These are phyloP conservation scores for Rhegmatorhina hoffmannsi DNA, from an alignment of 2,113 vertebrate genomes.

Conservation along the genomic window DNA sequence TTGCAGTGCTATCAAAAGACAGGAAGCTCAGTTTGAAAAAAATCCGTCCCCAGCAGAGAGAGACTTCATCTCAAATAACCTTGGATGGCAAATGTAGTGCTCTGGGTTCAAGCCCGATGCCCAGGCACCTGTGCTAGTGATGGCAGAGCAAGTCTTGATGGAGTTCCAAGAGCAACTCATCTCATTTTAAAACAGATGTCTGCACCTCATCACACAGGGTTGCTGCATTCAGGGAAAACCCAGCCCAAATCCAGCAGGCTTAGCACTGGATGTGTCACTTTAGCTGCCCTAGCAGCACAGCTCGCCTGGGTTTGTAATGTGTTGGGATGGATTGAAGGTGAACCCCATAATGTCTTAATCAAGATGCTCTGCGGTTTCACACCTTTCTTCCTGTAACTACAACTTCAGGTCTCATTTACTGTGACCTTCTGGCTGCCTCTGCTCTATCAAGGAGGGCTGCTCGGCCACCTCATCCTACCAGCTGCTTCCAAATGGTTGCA, in stretches of 20 bases:
- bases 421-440: not conserved
- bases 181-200: not conserved
- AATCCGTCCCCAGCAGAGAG: not conserved
- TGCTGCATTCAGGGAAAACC: not conserved
- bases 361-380: not conserved
- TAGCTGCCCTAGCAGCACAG: not conserved
- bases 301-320: not conserved
- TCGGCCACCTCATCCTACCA: not conserved
- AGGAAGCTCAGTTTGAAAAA: not conserved
- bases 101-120: fast-evolving
- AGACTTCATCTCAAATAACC: not conserved
- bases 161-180: not conserved
- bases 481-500: not conserved
- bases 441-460: not conserved
- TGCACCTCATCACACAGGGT: fast-evolving
- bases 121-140: fast-evolving
- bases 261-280: not conserved
- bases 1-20: not conserved
- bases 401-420: not conserved
- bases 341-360: not conserved
- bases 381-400: not conserved
- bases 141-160: not conserved
- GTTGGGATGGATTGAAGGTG: not conserved
- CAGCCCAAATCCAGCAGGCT: not conserved
- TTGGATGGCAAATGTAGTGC: not conserved